Base-by-base conservation (phyloP, 2,797 vertebrate species). In the Megalops cyprinoides region DNA sequence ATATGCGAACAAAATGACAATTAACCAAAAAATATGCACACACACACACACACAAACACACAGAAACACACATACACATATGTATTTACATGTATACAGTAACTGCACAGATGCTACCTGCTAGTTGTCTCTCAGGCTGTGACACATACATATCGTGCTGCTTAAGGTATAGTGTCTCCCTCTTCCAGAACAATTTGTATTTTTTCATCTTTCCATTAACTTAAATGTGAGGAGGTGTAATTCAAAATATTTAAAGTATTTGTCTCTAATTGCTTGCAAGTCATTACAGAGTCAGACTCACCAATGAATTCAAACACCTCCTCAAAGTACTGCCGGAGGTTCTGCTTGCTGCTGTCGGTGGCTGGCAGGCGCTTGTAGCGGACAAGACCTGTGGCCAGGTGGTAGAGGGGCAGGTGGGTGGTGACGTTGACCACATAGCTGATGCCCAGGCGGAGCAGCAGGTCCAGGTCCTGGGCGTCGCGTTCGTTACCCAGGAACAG, bases 241-340 rank as follows among this genome's bases (percentile, higher is more conserved):
- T n/a, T n/a, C n/a, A n/a, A n/a, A n/a, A n/a, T n/a, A n/a, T n/a
- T n/a, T n/a, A n/a, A n/a, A n/a, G n/a, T n/a, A n/a, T n/a, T n/a
- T n/a, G n/a, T n/a, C n/a, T n/a, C n/a, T n/a, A n/a, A n/a, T n/a
- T n/a, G n/a, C n/a, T n/a, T n/a, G n/a, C n/a, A n/a, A n/a, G n/a
- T n/a, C n/a, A n/a, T n/a, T n/a, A n/a, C 53, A n/a, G 34, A 20
- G 25, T 44, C 65, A 1, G 3, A 71, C 95, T 94, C 88, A 96
- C 96, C 96, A 51, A 96, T 97, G 84, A 96, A 96, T 86, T 97
- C 96, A 84, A 96, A 97, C 71, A 95, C 96, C 89, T 97, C 96
- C 87, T 97, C 96, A 37, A 97, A 97, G 87, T 97, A 97, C 82
- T 96, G 96, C 23, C 93, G 93, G 46, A 97, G 94, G 91, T 97